Base-by-base conservation (phyloP, 2,797 vertebrate genomes). In the Cheirogaleus major region DNA sequence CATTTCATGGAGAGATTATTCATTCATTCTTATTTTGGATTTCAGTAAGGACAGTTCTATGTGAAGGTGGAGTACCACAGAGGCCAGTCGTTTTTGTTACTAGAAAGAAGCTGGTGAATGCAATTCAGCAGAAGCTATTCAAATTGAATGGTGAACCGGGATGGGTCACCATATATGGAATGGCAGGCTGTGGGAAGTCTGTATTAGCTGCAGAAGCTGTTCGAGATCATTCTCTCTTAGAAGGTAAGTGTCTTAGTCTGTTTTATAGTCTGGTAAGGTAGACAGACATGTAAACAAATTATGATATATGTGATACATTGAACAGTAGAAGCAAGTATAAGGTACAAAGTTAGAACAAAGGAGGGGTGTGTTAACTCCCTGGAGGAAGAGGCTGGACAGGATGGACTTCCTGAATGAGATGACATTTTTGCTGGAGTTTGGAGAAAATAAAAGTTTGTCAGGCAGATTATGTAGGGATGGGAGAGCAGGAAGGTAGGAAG, bases 161-260 rank as follows among this genome's bases (percentile, higher is more conserved):
- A 17, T 99, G 99, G 99, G 99, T 99, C 93, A 99, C 99, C 0
- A 98, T 99, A n/a, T 99, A 99, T 82, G 99, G 99, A 84, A 99
- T 99, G 99, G 99, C 99, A 8, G 99, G 99, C 67, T 99, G 99
- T 12, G 99, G 99, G 22, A 99, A 99, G 98, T 99, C 99, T n/a
- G 99, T 99, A 79, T 97, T 99, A 95, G 99, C 99, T 81, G 99
- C 99, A 11, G 99, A 99, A 98, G 99, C 99, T 23, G 99, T 99
- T 92, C 98, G 99, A 94, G 98, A 99, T 97, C 98, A 99, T n/a
- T 93, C 48, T 1, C 97, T 99, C 93, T 98, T 99, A 73, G 98
- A 99, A 98, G 99, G 99, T 99, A 98, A 97, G 84, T 95, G 73
- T 88, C 80, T 79, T 55, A 25, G 76, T 79, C 76, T 35, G 3